Conservation (phyloP, 2,888 invertebrate genomes). For the Leptopilina syphax region DNA sequence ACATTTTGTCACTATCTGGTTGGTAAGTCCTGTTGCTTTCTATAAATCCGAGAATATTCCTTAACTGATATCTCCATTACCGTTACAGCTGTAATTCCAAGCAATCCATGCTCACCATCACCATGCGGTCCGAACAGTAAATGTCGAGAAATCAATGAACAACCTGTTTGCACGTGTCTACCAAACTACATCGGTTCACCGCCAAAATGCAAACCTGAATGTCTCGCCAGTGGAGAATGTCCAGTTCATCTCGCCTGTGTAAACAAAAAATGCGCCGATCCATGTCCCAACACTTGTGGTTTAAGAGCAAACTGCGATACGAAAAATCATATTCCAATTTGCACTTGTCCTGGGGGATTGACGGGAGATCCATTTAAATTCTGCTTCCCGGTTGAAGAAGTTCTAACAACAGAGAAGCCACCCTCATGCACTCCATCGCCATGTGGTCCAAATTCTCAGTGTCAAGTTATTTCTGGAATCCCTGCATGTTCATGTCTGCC, state of each 20-base stretch:
- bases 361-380: conserved; percentile 90
- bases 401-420: conserved; percentile 55
- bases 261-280: conserved; percentile 78
- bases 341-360: conserved; percentile 75
- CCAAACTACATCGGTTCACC: conserved; percentile 82
- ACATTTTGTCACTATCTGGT: background rate
- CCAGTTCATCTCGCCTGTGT: conserved; percentile 87
- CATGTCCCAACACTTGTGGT: conserved; percentile 77
- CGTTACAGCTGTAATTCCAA: background rate
- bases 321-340: conserved; percentile 72
- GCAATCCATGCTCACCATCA: conserved; percentile 81
- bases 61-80: background rate
- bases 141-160: conserved; percentile 77
- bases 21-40: no score
- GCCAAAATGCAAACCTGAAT: conserved; percentile 88
- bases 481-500: conserved; percentile 91
- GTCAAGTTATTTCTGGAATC: conserved; percentile 86
- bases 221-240: conserved; percentile 84
- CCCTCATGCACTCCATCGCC: conserved; percentile 91
- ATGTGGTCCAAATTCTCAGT: conserved; percentile 93
- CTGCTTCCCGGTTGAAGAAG: conserved; percentile 79
- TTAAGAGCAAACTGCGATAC: conserved; percentile 72
- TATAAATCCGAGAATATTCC: no score
- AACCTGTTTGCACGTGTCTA: conserved; percentile 79
- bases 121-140: conserved; percentile 83